phyloP scores from a whole-genome alignment of 2,888 invertebrate species.

The Ophioninae sp. region DNA sequence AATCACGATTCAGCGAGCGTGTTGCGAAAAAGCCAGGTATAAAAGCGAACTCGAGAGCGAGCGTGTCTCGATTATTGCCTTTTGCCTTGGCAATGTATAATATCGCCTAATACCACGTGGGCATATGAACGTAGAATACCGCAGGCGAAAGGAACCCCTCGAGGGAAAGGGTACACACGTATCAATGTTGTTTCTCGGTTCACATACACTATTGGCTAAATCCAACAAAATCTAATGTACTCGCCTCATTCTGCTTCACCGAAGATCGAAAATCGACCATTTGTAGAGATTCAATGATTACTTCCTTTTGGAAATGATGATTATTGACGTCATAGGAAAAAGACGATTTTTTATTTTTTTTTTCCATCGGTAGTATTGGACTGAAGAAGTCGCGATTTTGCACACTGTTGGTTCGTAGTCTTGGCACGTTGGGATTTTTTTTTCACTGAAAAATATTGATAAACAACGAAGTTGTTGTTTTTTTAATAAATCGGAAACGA shows the following conservation, averaged over 20 bases:
- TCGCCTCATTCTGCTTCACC: background rate
- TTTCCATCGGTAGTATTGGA: background rate
- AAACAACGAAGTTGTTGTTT: background rate
- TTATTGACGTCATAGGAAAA: background rate
- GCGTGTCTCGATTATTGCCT: conserved; percentile 53
- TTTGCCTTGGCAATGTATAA: conserved; percentile 42
- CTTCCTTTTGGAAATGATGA: no score
- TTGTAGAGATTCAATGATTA: background rate
- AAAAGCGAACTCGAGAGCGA: conserved; percentile 44
- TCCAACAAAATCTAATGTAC: conserved; percentile 8
- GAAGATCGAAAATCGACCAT: background rate
- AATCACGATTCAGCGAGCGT: conserved; percentile 73
- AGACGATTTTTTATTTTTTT: background rate
- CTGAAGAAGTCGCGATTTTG: background rate
- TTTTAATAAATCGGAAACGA: background rate
- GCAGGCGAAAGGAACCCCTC: conserved; percentile 57
- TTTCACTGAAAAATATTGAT: background rate
- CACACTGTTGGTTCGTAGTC: background rate
- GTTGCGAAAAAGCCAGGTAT: conserved; percentile 69
- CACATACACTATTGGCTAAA: background rate
- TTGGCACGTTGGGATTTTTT: background rate
- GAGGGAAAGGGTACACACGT: conserved; percentile 46
- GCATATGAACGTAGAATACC: conserved; percentile 32
- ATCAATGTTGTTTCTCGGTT: conserved; percentile 41
- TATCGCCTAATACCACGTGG: conserved; percentile 33